Base-by-base conservation (phyloP, 1,140 invertebrate species). In the Saccostrea echinata region DNA sequence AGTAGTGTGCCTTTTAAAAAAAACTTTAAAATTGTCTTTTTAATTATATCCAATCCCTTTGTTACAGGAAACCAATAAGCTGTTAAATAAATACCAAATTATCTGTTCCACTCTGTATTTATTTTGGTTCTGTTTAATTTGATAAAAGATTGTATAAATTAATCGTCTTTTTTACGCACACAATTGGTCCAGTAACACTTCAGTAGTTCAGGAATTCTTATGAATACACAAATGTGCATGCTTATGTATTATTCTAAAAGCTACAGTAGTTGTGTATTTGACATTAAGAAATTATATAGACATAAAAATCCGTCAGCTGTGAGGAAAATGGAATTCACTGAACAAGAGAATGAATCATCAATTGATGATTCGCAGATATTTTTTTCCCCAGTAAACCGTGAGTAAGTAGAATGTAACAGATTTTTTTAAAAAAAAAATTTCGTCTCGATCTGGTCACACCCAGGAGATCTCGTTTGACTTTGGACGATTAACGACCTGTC, bases 351-450 rank as follows among this genome's bases (percentile, higher is more conserved):
- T 64, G 57, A 64, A 64, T 64, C 57, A 64, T 64, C 18, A 18
- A 21, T 64, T 64, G 57, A 21, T 64, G 21, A 64, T 64, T 64
- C 9, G 21, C 21, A 6, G 21, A 64, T 64, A 61, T 76, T 76
- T 76, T 33, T 33, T 76, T 1, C 12, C 57, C 21, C 57, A n/a
- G 57, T 64, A 24, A 27, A 30, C 68, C 16, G 27, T 71, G 68
- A 76, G 68, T 76, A 76, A 76, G 68, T 33, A 33, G 27, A 76
- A 6, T 76, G 68, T 76, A 76, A 76, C 68, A 76, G 68, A 33
- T 76, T 76, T 76, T 13, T 27, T 18, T 3, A 61, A 8, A 43
- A 43, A 43, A 43, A 43, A 43, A 8, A 24, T 24, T 64, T 64
- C 21, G 21, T 64, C 8, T 64, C 24, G 57, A 64, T 64, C 21